Conservation (phyloP, 2,797 vertebrate species). For the Neosilurus hyrtlii region DNA sequence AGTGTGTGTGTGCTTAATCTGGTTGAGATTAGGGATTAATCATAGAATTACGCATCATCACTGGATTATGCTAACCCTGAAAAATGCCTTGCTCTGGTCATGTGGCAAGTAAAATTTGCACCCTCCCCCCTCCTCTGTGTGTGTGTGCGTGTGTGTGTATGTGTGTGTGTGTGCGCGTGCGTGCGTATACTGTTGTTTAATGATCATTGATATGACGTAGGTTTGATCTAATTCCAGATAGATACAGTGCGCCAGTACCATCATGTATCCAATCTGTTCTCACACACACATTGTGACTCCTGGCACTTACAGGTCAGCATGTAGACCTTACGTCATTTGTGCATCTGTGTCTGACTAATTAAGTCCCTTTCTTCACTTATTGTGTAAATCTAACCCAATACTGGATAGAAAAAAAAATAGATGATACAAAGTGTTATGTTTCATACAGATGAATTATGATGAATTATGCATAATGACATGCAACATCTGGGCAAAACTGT, state of each 20-base stretch:
- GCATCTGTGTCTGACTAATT: not conserved
- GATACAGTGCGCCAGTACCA: not conserved
- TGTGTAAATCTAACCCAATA: not conserved
- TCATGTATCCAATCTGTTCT: conserved; percentile 35
- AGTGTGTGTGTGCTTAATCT: conserved; percentile 22
- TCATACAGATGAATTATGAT: not conserved
- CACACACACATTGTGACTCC: conserved; percentile 12
- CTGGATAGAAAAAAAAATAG: not conserved
- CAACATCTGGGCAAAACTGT: not conserved
- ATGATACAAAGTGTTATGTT: not conserved
- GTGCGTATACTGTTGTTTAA: not conserved
- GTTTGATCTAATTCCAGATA: conserved; percentile 22
- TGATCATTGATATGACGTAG: conserved; percentile 8
- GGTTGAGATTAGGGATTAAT: conserved; percentile 40
- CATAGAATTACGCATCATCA: conserved; percentile 40
- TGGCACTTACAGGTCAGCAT: not conserved
- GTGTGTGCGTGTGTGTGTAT: conserved; percentile 33
- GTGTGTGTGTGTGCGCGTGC: conserved; percentile 28
- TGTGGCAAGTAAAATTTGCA: no score
- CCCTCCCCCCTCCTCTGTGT: not conserved
- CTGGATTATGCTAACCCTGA: conserved; percentile 45
- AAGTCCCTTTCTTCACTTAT: not conserved
- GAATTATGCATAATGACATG: not conserved
- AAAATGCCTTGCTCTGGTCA: conserved; percentile 24
- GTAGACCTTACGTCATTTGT: conserved; percentile 14